Evolutionary conservation across 2,113 vertebrate species (phyloP), one percentile per base, ranked within the genome.

Genomic region (Prinia subflava): DNA sequence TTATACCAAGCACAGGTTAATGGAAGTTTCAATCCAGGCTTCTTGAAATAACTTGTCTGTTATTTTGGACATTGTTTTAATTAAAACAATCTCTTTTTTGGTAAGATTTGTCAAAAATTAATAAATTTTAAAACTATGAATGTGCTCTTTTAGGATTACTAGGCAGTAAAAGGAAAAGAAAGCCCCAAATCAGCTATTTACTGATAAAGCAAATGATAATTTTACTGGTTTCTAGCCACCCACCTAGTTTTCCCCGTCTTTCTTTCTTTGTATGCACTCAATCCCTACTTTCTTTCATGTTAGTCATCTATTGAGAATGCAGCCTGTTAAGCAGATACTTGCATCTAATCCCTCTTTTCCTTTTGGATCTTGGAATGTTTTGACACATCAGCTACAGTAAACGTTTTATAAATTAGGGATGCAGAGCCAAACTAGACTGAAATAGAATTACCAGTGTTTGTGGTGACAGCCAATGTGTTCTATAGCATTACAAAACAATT

Each of bases 341-440:
- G 67, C 49, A 80, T 82, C 83, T 96, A 95, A 94, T 92, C 79
- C 76, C 41, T 70, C 46, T 52, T 83, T 89, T 95, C 42, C 63
- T 91, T 83, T 83, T 80, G 63, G 50, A 86, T 64, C 79, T 85
- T 63, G 52, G 64, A 84, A 95, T 70, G 60, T 92, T 92, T 95
- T 93, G 85, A 91, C 60, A 92, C 47, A 59, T 88, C 46, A 53
- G 53, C 69, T 91, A 92, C 78, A 73, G 74, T 75, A 90, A 88
- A 60, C 2, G 1, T 56, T 60, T 64, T 81, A 68, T 59, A 89
- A 67, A 80, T 67, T 67, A 65, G 35, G 37, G 30, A 41, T 75
- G 31, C 42, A 83, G 73, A 94, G 90, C 79, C 94, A 95, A 90
- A 75, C 65, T 47, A 83, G 10, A 86, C 67, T 74, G 68, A 88